Evolutionary conservation across 2,797 vertebrate species (phyloP).

Genomic region (Coreius guichenoti): DNA sequence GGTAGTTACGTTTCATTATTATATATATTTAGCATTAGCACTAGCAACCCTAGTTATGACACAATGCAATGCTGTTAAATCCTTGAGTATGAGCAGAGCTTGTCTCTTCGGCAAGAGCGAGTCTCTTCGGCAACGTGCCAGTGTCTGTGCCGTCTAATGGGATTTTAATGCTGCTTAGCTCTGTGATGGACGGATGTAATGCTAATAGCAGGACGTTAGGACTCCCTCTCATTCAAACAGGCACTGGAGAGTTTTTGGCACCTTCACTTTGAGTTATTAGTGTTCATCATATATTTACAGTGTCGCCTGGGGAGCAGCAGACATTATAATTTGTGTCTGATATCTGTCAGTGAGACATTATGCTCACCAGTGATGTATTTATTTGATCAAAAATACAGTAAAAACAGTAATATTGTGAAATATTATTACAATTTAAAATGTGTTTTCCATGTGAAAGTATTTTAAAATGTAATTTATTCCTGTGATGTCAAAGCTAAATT

Average conservation of each 20-base stretch:
- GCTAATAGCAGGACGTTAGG: slow-evolving; percentile 32
- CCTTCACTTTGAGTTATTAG: slow-evolving; percentile 4
- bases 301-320: background rate
- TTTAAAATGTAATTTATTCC: background rate
- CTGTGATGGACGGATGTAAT: slow-evolving; percentile 32
- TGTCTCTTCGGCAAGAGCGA: background rate
- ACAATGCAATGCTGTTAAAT: background rate
- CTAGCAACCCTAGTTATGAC: background rate
- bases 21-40: background rate
- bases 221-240: slow-evolving; percentile 9
- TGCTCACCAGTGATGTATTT: background rate
- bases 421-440: background rate
- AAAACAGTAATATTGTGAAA: background rate
- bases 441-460: background rate
- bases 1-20: background rate
- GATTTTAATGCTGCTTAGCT: slow-evolving; percentile 42
- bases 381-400: too few species aligned
- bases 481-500: background rate
- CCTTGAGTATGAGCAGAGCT: background rate
- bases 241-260: background rate
- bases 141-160: slow-evolving; percentile 4
- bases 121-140: background rate
- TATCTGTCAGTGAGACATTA: background rate
- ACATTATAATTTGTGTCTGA: slow-evolving; percentile 3
- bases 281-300: slow-evolving; percentile 9